A percentile compares a stretch with the other conserved stretches of the same genome.
Conservation (phyloP, 2,888 invertebrate species). For the Orthosia gothica region DNA sequence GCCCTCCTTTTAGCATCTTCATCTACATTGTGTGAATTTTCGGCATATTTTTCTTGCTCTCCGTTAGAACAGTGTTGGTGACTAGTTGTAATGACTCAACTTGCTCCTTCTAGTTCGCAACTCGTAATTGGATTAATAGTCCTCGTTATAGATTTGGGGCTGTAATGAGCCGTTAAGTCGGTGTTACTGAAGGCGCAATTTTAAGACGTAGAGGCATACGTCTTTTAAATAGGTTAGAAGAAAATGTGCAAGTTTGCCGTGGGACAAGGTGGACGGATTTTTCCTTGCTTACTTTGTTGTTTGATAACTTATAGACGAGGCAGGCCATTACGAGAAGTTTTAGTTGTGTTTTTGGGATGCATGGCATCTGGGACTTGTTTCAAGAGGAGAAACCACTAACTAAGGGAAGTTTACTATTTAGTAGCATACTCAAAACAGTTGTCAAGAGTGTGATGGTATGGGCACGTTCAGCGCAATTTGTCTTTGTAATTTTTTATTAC, state of each 20-base stretch:
- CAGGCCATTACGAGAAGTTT: not conserved
- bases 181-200: slow-evolving; percentile 19
- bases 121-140: slow-evolving; percentile 61
- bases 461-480: too few relatives aligned
- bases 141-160: slow-evolving; percentile 41
- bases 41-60: not conserved
- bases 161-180: slow-evolving; percentile 31
- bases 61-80: slow-evolving; percentile 8
- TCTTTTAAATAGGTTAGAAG: slow-evolving; percentile 7
- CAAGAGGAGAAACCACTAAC: too few relatives aligned
- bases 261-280: too few relatives aligned
- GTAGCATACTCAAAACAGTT: not conserved
- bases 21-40: not conserved
- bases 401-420: too few relatives aligned
- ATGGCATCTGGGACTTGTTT: not conserved
- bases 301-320: too few relatives aligned
- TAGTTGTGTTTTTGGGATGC: too few relatives aligned
- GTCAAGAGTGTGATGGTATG: not conserved
- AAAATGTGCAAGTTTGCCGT: not conserved
- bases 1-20: not conserved
- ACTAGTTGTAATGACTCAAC: slow-evolving; percentile 43
- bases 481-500: too few relatives aligned
- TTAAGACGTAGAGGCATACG: not conserved
- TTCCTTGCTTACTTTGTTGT: not conserved
- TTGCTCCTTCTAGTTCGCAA: slow-evolving; percentile 47